phyloP scores from a whole-genome alignment of 2,888 invertebrate genomes.

The Rapana venosa region DNA sequence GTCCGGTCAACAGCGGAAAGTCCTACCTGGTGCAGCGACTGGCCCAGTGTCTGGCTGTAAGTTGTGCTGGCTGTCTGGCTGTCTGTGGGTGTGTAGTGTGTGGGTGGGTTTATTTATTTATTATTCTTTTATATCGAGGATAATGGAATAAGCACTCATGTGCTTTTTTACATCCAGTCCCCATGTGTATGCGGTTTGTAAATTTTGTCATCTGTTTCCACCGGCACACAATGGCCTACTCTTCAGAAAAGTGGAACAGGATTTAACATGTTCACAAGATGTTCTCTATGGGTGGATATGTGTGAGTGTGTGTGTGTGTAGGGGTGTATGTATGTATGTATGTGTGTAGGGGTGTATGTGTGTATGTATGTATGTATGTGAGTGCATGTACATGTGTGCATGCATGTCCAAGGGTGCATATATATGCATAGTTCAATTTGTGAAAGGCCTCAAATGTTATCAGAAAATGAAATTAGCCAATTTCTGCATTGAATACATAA shows the following conservation, averaged over 20 bases:
- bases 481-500: too few species aligned
- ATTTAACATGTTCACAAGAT: not conserved
- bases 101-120: too few species aligned
- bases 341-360: not conserved
- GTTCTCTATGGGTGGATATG: not conserved
- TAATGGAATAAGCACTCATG: too few species aligned
- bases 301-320: not conserved
- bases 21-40: conserved; percentile 70
- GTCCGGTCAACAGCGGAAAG: conserved; percentile 74
- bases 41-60: conserved; percentile 72
- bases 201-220: not conserved
- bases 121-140: too few species aligned
- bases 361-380: not conserved
- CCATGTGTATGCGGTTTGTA: conserved; percentile 69
- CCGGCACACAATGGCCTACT: too few species aligned
- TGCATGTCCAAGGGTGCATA: too few species aligned
- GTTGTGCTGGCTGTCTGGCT: conserved; percentile 35
- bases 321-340: not conserved
- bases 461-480: too few species aligned
- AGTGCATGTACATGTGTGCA: not conserved
- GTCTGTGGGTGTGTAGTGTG: too few species aligned
- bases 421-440: too few species aligned
- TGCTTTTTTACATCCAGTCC: too few species aligned
- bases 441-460: too few species aligned
- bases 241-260: too few species aligned